Evolutionary conservation across 1,140 invertebrate species (phyloP), one percentile per base, ranked within the genome.

Genomic region (Ceratina australensis): DNA sequence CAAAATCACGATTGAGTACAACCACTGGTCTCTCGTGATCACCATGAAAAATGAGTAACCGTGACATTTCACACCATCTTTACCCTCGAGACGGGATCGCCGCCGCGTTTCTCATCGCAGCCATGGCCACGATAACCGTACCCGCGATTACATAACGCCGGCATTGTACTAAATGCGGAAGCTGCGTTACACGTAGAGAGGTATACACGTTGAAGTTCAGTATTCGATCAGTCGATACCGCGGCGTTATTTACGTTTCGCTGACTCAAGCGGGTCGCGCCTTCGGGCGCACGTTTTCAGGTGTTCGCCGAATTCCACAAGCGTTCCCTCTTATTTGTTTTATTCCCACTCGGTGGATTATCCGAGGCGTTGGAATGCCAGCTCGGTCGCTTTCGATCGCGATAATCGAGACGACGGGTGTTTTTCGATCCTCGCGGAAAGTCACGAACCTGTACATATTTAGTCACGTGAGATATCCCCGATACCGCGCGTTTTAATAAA

Each of bases 121-220:
- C n/a, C n/a, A 56, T 1, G 24, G 2, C 2, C 2, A 20, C 47
- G 66, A 71, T 61, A 61, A 77, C 47, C 57, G 66, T 61, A 26
- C 16, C 15, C 8, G 13, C 49, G 28, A 61, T 77, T 77, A 71
- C 57, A 49, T 71, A 77, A 77, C 15, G 20, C 3, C 8, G 26
- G 24, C 33, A 59, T 77, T 49, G 57, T 26, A 50, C 47, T 24
- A 49, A 63, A 71, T 49, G 67, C 74, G 67, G 74, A 71, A 77
- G 74, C 49, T 77, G 74, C 47, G 74, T 24, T 69, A 20, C 42
- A 10, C 33, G 33, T 42, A 42, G n/a, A n/a, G n/a, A n/a, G 33
- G 33, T 42, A 42, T 42, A 42, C n/a, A 18, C 74, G 47, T 22
- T 18, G 12, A 59, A 61, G 49, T 61, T 61, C 67, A 49, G 20